phyloP scores from a whole-genome alignment of 2,113 vertebrate genomes.

The Elephantulus edwardii region DNA sequence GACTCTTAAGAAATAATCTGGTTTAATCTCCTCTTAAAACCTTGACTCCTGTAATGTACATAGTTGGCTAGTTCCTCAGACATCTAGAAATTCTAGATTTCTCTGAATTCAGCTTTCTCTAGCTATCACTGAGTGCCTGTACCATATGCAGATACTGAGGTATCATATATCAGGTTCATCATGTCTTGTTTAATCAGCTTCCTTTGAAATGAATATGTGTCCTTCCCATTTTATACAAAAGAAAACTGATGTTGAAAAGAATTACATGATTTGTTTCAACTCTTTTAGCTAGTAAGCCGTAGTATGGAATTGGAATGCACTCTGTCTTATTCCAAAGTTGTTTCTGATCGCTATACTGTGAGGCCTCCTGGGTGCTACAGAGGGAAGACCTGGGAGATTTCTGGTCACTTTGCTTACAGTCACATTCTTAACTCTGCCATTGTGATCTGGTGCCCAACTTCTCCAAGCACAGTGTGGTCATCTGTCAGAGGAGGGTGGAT shows the following conservation, averaged over 20 bases:
- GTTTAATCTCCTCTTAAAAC: conserved; percentile 21
- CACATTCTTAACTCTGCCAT: background rate
- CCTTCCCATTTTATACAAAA: conserved; percentile 29
- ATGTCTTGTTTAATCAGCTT: conserved; percentile 15
- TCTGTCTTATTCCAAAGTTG: background rate
- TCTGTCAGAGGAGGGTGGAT: background rate
- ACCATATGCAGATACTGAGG: no score
- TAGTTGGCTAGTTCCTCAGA: conserved; percentile 2
- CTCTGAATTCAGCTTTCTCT: conserved; percentile 2
- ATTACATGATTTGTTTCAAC: background rate
- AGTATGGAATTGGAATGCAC: conserved; percentile 7
- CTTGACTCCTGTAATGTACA: background rate
- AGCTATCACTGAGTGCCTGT: background rate
- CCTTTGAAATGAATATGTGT: conserved; percentile 30
- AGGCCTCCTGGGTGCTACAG: background rate
- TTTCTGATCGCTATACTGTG: background rate
- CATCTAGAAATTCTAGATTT: background rate
- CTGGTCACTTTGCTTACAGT: background rate
- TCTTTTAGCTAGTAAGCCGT: background rate
- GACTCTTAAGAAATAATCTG: background rate
- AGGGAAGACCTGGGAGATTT: background rate
- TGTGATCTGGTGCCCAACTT: background rate
- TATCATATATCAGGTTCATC: background rate
- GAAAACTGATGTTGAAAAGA: conserved; percentile 43
- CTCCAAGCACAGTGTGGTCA: background rate